phyloP scores from a whole-genome alignment of 2,888 invertebrate species.

The Ephialtes manifestator region DNA sequence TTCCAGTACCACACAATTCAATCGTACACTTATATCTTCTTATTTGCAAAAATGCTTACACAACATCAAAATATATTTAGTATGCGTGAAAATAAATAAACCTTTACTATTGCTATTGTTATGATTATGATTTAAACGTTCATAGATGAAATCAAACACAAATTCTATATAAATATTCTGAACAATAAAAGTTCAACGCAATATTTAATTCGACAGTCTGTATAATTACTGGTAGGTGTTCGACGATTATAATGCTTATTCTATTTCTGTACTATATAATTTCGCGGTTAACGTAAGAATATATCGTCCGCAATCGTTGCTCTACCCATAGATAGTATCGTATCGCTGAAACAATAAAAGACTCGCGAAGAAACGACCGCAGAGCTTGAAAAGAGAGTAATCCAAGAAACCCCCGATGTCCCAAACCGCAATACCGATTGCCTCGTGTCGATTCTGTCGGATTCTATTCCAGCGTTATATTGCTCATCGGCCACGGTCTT shows the following conservation, averaged over 20 bases:
- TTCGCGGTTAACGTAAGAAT: background rate
- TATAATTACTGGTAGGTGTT: background rate
- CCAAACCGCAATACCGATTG: slow-evolving; percentile 71
- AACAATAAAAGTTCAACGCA: background rate
- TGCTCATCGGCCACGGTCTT: slow-evolving; percentile 16
- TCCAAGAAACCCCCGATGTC: background rate
- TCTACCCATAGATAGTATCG: background rate
- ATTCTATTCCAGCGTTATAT: background rate
- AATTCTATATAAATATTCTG: background rate
- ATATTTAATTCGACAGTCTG: background rate
- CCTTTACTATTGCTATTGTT: too few species aligned
- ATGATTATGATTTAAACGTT: background rate
- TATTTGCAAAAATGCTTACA: too few species aligned
- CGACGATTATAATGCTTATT: background rate
- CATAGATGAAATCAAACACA: background rate
- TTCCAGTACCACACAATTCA: too few species aligned
- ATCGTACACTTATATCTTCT: too few species aligned
- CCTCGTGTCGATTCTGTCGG: slow-evolving; percentile 47
- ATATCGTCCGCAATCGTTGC: slow-evolving; percentile 2
- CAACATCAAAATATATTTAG: too few species aligned
- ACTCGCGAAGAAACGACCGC: slow-evolving; percentile 7
- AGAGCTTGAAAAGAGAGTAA: slow-evolving; percentile 27
- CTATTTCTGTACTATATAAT: background rate
- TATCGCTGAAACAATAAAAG: slow-evolving; percentile 20
- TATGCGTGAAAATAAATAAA: too few species aligned